Conservation (phyloP, 2,888 invertebrate genomes). For the Microctonus brassicae region DNA sequence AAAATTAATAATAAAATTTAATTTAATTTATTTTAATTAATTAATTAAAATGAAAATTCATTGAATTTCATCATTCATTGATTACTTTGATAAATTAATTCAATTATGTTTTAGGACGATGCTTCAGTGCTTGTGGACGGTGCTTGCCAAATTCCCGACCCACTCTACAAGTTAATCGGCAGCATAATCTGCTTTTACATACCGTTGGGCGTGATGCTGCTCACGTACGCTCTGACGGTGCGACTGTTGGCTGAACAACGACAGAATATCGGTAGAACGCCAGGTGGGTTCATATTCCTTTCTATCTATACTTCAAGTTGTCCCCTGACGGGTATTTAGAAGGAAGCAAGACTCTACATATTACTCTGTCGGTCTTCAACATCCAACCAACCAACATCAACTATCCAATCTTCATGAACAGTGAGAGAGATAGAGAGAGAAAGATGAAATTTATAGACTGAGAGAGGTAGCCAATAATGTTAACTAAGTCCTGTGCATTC, state of each 20-base stretch:
- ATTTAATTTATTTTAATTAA: not conserved
- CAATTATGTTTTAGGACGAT: conserved; percentile 75
- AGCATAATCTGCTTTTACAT: conserved; percentile 97
- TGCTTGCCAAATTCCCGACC: conserved; percentile 89
- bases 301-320: not conserved
- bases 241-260: conserved; percentile 86
- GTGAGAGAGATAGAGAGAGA: not conserved
- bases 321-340: conserved; percentile 3
- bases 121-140: conserved; percentile 87
- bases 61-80: not conserved
- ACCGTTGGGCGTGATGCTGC: conserved; percentile 92
- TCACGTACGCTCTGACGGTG: conserved; percentile 95
- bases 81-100: not conserved
- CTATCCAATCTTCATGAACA: conserved; percentile 1
- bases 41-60: not conserved
- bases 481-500: conserved; percentile 10
- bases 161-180: conserved; percentile 90
- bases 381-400: not conserved
- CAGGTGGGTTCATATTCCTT: conserved; percentile 73
- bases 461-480: conserved; percentile 1
- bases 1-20: not conserved
- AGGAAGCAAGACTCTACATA: not conserved
- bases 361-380: not conserved
- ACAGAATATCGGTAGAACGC: conserved; percentile 76
- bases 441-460: not conserved